Evolutionary conservation across 2,888 invertebrate species (phyloP).

Genomic region (Sycophila texana): DNA sequence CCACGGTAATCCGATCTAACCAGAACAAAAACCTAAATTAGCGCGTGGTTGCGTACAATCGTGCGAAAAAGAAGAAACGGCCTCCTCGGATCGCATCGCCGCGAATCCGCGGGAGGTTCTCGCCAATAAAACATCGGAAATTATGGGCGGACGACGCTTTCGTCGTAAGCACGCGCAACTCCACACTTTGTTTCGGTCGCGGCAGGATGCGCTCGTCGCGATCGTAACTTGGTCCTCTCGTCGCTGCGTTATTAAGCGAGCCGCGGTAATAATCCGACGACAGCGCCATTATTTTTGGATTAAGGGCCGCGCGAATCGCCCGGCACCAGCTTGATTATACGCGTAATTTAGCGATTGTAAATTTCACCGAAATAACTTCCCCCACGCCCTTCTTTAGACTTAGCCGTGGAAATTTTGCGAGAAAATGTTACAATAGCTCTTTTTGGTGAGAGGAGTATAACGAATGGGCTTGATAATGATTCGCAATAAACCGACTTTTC

Average conservation of each 20-base stretch:
- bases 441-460: neutral
- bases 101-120: neutral
- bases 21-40: neutral
- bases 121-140: neutral
- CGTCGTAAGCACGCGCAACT: neutral
- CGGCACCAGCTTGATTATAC: neutral
- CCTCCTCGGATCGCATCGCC: neutral
- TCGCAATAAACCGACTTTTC: too few relatives aligned
- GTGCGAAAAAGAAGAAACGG: neutral
- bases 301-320: neutral
- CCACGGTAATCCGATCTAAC: neutral
- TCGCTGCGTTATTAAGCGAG: neutral
- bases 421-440: neutral
- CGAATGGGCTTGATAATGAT: too few relatives aligned
- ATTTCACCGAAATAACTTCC: neutral
- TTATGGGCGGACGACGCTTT: neutral
- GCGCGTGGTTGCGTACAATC: neutral
- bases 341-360: slow-evolving; percentile 5
- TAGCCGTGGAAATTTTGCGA: too few relatives aligned
- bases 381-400: neutral
- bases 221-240: slow-evolving; percentile 15
- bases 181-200: slow-evolving; percentile 16
- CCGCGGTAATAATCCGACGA: slow-evolving; percentile 22
- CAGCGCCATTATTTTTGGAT: slow-evolving; percentile 25
- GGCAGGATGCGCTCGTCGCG: slow-evolving; percentile 4